phyloP scores from a whole-genome alignment of 1,140 invertebrate genomes.

The Microplitis mediator region DNA sequence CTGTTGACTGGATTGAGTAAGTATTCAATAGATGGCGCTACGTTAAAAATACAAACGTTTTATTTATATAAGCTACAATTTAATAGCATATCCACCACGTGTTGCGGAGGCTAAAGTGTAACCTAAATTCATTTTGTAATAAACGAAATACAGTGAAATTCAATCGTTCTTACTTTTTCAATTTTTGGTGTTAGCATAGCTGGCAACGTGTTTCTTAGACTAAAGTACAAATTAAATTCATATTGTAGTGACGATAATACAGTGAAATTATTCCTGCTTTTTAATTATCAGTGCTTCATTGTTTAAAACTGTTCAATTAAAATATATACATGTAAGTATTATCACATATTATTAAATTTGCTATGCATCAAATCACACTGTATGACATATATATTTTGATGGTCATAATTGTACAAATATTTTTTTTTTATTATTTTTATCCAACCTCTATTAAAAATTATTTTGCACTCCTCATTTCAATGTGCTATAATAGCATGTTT shows the following conservation, averaged over 20 bases:
- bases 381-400: too few species aligned
- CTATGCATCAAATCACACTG: too few species aligned
- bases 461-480: background rate
- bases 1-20: constrained; percentile 14
- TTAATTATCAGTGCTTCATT: constrained; percentile 11
- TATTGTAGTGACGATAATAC: constrained; percentile 22
- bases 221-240: constrained; percentile 15
- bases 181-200: constrained; percentile 18
- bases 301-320: background rate
- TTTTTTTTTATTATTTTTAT: background rate
- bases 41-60: constrained; percentile 1
- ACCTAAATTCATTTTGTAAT: background rate
- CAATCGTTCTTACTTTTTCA: background rate
- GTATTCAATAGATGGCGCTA: constrained; percentile 16
- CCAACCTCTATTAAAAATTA: background rate
- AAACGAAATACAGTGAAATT: background rate
- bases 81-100: constrained; percentile 9
- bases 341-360: constrained; percentile 16
- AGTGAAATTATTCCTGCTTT: constrained; percentile 20
- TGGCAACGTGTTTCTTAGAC: constrained; percentile 13
- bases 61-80: constrained; percentile 16
- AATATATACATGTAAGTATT: constrained; percentile 26
- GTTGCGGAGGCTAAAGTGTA: background rate
- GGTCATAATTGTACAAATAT: background rate
- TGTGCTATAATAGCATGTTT: background rate